Evolutionary conservation across 2,113 vertebrate genomes (phyloP).

Genomic region (Poeciliopsis prolifica): DNA sequence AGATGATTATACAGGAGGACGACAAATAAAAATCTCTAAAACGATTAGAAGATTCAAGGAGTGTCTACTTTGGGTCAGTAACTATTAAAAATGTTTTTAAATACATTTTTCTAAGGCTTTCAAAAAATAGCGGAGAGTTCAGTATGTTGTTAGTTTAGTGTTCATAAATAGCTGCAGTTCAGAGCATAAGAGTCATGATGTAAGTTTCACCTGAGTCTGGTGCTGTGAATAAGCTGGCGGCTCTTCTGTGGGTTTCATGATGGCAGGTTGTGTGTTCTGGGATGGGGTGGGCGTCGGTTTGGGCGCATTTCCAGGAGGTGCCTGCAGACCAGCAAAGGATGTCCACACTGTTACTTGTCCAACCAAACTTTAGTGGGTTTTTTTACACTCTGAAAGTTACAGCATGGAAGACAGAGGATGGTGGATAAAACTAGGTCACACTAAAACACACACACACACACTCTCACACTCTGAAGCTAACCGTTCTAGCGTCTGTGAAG

Average conservation of each 20-base stretch:
- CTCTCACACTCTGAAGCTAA: slow-evolving; percentile 73
- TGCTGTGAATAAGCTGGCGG: slow-evolving; percentile 90
- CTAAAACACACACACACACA: slow-evolving; percentile 29
- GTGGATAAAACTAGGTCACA: slow-evolving; percentile 51
- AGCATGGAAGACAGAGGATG: slow-evolving; percentile 16
- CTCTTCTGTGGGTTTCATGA: slow-evolving; percentile 99
- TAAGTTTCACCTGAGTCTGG: slow-evolving; percentile 77
- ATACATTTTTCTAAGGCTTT: too few relatives aligned
- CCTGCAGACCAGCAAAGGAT: slow-evolving; percentile 71
- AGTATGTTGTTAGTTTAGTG: neutral
- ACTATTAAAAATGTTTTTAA: too few relatives aligned
- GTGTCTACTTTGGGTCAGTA: too few relatives aligned
- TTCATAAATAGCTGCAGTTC: neutral
- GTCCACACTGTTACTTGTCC: slow-evolving; percentile 21
- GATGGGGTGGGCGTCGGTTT: slow-evolving; percentile 86
- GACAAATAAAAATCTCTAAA: too few relatives aligned
- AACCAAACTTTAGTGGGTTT: slow-evolving; percentile 7
- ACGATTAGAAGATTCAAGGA: too few relatives aligned
- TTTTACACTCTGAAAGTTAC: slow-evolving; percentile 42
- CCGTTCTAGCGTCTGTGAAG: slow-evolving; percentile 95
- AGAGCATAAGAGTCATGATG: neutral
- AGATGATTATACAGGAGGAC: too few relatives aligned
- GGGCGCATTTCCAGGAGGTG: slow-evolving; percentile 86
- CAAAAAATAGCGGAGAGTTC: neutral
- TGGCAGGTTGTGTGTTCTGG: slow-evolving; percentile 95